Conservation (phyloP, 2,888 invertebrate species). For the Nineta flava region DNA sequence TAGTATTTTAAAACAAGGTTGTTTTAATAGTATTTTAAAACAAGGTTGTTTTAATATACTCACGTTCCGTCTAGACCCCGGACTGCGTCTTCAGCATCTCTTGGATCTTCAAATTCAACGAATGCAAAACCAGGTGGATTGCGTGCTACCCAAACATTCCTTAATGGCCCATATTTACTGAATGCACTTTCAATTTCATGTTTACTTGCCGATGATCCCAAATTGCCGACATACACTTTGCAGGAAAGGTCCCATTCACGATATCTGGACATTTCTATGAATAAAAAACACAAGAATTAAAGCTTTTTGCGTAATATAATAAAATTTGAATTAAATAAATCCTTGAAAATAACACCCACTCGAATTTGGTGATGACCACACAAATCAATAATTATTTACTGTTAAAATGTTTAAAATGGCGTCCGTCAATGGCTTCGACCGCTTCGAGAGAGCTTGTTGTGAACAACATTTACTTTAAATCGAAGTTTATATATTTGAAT, state of each 20-base stretch:
- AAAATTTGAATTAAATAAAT: too few relatives aligned
- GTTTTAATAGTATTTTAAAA: background rate
- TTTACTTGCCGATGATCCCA: slow-evolving; percentile 80
- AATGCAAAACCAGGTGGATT: slow-evolving; percentile 89
- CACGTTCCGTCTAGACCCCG: slow-evolving; percentile 71
- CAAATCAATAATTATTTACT: too few relatives aligned
- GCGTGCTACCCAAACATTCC: slow-evolving; percentile 88
- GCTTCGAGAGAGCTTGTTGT: too few relatives aligned
- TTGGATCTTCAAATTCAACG: slow-evolving; percentile 74
- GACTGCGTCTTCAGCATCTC: slow-evolving; percentile 78
- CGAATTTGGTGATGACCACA: too few relatives aligned
- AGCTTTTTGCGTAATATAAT: background rate
- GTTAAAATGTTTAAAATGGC: too few relatives aligned
- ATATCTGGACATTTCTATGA: slow-evolving; percentile 45
- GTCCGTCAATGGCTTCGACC: too few relatives aligned
- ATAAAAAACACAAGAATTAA: background rate
- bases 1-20: too few relatives aligned
- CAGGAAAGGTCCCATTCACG: slow-evolving; percentile 75
- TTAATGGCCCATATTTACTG: slow-evolving; percentile 71
- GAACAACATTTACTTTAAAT: too few relatives aligned
- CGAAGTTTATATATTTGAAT: too few relatives aligned
- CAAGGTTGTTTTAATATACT: slow-evolving; percentile 20
- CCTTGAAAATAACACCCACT: too few relatives aligned
- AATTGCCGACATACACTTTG: slow-evolving; percentile 86
- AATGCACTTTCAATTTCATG: slow-evolving; percentile 80